Conservation (phyloP, 2,888 invertebrate genomes). For the Tachina fera region DNA sequence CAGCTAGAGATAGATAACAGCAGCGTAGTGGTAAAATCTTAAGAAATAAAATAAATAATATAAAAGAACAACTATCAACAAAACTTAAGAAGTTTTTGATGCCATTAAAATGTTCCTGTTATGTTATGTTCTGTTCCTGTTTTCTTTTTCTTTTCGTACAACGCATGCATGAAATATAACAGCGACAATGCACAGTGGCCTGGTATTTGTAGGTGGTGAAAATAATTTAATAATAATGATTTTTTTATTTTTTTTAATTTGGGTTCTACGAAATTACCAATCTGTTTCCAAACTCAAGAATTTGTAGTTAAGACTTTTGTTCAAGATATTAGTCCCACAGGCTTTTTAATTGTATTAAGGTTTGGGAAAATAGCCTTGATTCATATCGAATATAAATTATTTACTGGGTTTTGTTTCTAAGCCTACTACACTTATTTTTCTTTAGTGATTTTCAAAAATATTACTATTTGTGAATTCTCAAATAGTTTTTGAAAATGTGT, state of each 20-base stretch:
- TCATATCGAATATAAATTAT: no score
- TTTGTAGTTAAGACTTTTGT: no score
- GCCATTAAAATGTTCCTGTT: conserved; percentile 66
- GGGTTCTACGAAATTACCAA: no score
- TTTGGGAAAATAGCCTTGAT: no score
- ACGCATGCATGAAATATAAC: conserved; percentile 58
- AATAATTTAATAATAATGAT: neutral
- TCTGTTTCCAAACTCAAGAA: no score
- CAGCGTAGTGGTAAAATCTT: conserved; percentile 30
- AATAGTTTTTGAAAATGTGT: no score
- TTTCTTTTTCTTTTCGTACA: conserved; percentile 14
- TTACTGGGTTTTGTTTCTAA: no score
- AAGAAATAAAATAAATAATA: conserved; percentile 50
- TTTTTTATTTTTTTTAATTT: neutral
- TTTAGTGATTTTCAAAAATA: no score
- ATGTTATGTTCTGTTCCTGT: neutral
- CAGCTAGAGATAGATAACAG: conserved; percentile 51
- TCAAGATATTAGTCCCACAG: no score
- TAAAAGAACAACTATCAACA: conserved; percentile 64
- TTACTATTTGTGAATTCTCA: no score
- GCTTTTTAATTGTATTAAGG: no score
- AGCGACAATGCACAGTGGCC: conserved; percentile 37
- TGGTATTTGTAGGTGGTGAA: neutral
- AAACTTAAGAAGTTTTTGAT: conserved; percentile 69
- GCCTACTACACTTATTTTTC: no score